Conservation (phyloP, 2,888 invertebrate genomes). For the Scrobipalpa costella region DNA sequence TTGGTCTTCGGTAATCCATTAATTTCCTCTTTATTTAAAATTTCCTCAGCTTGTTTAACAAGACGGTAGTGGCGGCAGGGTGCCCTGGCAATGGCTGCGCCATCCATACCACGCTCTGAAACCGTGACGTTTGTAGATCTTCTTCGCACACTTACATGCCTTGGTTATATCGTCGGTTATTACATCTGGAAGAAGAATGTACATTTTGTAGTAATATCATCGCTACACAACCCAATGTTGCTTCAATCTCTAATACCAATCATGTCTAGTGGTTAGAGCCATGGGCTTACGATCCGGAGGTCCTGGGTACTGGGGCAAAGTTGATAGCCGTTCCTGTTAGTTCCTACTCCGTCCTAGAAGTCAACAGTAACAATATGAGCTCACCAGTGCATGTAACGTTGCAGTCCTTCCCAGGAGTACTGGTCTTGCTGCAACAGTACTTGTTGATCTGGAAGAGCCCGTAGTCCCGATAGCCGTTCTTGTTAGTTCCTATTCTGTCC, state of each 20-base stretch:
- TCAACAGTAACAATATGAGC: no score
- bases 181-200: constrained; percentile 48
- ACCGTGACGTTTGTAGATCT: constrained; percentile 45
- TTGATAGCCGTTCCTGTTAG: constrained; percentile 75
- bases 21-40: background rate
- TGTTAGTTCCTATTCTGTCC: constrained; percentile 62
- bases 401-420: constrained; percentile 65
- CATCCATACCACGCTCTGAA: constrained; percentile 55
- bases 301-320: no score
- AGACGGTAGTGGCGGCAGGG: constrained; percentile 27
- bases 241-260: no score
- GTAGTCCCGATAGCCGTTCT: constrained; percentile 75
- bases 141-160: constrained; percentile 47
- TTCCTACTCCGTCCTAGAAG: no score
- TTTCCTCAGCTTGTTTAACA: background rate
- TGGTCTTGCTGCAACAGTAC: constrained; percentile 67
- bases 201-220: no score
- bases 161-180: constrained; percentile 50
- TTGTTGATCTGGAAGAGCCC: constrained; percentile 76
- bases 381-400: constrained; percentile 58
- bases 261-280: no score
- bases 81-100: constrained; percentile 44
- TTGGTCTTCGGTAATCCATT: background rate
- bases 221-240: no score
- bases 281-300: no score